These are phyloP conservation scores for Nothobranchius furzeri DNA, from an alignment of 2,113 vertebrate genomes.

Conservation along the genomic window DNA sequence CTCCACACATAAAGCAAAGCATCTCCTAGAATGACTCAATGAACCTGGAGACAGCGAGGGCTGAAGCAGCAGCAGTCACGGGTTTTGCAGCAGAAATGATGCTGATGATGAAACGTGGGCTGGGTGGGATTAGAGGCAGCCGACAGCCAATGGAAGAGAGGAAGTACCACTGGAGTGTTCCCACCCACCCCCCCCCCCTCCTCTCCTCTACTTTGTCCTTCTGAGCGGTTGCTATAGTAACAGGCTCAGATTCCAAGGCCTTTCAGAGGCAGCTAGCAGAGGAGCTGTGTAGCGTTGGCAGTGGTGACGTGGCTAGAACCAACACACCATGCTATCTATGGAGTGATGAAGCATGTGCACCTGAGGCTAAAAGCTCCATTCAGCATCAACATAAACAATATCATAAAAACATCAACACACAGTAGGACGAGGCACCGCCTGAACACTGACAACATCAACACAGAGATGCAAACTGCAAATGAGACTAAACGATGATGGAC, in stretches of 20 bases:
- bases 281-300: constrained; percentile 54
- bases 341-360: constrained; percentile 6
- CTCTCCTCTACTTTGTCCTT: constrained; percentile 76
- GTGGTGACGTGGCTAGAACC: constrained; percentile 61
- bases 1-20: constrained; percentile 41
- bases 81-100: constrained; percentile 75
- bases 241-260: constrained; percentile 68
- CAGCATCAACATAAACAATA: constrained; percentile 1
- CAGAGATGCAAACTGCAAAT: too few relatives aligned
- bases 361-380: not conserved
- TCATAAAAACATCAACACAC: not conserved
- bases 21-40: constrained; percentile 76
- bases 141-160: constrained; percentile 79
- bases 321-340: constrained; percentile 19
- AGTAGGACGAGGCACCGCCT: too few relatives aligned
- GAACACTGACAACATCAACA: too few relatives aligned
- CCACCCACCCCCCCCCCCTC: constrained; percentile 74
- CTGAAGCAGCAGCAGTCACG: constrained; percentile 66
- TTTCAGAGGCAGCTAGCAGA: constrained; percentile 31
- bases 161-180: constrained; percentile 67
- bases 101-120: constrained; percentile 63
- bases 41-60: constrained; percentile 36
- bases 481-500: too few relatives aligned
- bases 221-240: constrained; percentile 89
- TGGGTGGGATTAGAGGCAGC: constrained; percentile 72